A percentile compares a stretch with the other conserved stretches of the same genome.
Conservation (phyloP, 2,888 invertebrate genomes). For the Vanessa cardui region DNA sequence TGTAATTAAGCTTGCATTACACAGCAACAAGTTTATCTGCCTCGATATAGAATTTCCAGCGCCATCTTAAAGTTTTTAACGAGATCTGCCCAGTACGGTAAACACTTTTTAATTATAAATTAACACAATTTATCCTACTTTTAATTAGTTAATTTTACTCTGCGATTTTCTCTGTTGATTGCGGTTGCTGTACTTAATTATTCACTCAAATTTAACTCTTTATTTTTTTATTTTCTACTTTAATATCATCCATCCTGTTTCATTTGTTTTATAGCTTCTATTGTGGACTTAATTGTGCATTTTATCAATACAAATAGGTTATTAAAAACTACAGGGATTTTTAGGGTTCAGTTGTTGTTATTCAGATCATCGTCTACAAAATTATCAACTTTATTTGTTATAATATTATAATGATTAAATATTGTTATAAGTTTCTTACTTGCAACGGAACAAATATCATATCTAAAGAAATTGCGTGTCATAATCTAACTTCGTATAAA, state of each 20-base stretch:
- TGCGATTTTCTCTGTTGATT: conserved; percentile 35
- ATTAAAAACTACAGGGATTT: no score
- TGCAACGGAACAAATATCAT: not conserved
- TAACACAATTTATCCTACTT: conserved; percentile 46
- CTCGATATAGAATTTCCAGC: conserved; percentile 7
- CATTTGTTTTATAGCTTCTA: no score
- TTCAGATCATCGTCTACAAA: no score
- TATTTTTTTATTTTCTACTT: conserved; percentile 11
- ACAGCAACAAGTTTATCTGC: conserved; percentile 12
- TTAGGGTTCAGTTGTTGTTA: no score
- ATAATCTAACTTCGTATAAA: not conserved
- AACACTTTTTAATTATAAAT: conserved; percentile 51
- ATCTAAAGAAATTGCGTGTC: not conserved
- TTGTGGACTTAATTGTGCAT: no score
- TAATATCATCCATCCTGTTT: no score
- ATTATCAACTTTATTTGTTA: no score
- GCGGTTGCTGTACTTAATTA: conserved; percentile 33
- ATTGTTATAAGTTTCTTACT: no score
- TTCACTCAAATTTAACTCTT: conserved; percentile 25
- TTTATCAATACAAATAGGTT: no score
- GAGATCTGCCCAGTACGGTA: conserved; percentile 37
- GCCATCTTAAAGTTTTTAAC: conserved; percentile 31
- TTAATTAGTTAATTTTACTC: conserved; percentile 47
- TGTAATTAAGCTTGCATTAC: conserved; percentile 13
- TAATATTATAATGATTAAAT: no score